Base-by-base conservation (phyloP, 1,140 invertebrate genomes). In the Drosophila mayri region DNA sequence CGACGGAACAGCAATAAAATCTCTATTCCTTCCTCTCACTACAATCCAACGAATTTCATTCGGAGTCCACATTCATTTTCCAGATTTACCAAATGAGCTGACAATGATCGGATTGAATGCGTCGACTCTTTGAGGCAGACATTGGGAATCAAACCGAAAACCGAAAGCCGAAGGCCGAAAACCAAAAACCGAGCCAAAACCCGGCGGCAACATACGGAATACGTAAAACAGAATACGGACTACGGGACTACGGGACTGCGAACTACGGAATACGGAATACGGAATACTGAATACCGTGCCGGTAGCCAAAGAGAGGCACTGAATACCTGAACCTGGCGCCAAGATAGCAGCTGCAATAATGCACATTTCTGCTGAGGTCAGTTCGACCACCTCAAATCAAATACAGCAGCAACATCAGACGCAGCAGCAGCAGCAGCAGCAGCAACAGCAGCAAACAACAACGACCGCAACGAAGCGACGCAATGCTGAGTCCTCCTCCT, bases 301-400 rank as follows among this genome's bases (percentile, higher is more conserved):
- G 58, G 41, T 18, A 71, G 32, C 46, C 66, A 70, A 66, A 70
- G 40, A 47, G 58, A 32, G 38, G 50, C 50, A 11, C 65, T 68
- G 64, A 77, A 62, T 81, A 40, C 73, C 65, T 70, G 63, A 35
- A 40, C 58, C 65, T 70, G 63, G 37, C 41, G 37, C 58, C 50
- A 30, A 66, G 70, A 58, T 50, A 74, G 61, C 79, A 73, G 49
- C 71, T 68, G 81, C 81, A 81, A 91, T 86, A 93, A 95, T 95
- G 95, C 95, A 95, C 93, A 93, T 95, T 86, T 95, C 95, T 77
- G 95, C 94, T 93, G 95, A 95, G 94, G 95, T 95, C 87, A 95
- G 94, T 92, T 95, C 95, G 71, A 95, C 95, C 46, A 95, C 95
- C 54, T 90, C 87, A 62, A 90, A 90, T 76, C 81, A 90, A 71